These are phyloP conservation scores for Drosophila kepulauana DNA, from an alignment of 1,140 invertebrate species.

Conservation along the genomic window DNA sequence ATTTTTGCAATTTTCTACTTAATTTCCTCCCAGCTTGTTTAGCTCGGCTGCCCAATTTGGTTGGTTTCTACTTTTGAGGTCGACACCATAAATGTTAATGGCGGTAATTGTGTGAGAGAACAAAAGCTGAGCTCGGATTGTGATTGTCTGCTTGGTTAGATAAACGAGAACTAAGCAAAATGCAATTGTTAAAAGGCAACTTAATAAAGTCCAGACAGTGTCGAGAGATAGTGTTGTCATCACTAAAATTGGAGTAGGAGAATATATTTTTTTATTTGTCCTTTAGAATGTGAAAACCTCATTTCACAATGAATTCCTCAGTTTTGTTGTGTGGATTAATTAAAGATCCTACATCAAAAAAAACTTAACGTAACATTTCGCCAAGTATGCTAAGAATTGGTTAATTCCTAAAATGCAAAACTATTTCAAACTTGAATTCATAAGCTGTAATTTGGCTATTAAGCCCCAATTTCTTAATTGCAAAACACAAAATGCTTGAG, in stretches of 20 bases:
- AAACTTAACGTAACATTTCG: background rate
- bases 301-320: too few species aligned
- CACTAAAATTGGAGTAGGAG: background rate
- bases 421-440: background rate
- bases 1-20: slow-evolving; percentile 82
- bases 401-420: background rate
- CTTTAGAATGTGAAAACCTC: too few species aligned
- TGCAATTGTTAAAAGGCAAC: slow-evolving; percentile 13
- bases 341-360: too few species aligned
- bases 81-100: slow-evolving; percentile 69
- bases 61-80: slow-evolving; percentile 48
- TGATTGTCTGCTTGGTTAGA: slow-evolving; percentile 30
- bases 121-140: slow-evolving; percentile 29
- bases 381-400: background rate
- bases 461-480: background rate
- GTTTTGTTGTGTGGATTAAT: too few species aligned
- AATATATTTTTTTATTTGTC: background rate
- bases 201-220: background rate
- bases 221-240: background rate
- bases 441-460: too few species aligned
- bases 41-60: slow-evolving; percentile 24
- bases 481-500: background rate
- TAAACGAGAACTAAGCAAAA: slow-evolving; percentile 24
- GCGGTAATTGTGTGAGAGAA: slow-evolving; percentile 54
- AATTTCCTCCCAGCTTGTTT: slow-evolving; percentile 69